Evolutionary conservation across 1,140 invertebrate species (phyloP), one percentile per base, ranked within the genome.

Genomic region (Procambarus clarkii): DNA sequence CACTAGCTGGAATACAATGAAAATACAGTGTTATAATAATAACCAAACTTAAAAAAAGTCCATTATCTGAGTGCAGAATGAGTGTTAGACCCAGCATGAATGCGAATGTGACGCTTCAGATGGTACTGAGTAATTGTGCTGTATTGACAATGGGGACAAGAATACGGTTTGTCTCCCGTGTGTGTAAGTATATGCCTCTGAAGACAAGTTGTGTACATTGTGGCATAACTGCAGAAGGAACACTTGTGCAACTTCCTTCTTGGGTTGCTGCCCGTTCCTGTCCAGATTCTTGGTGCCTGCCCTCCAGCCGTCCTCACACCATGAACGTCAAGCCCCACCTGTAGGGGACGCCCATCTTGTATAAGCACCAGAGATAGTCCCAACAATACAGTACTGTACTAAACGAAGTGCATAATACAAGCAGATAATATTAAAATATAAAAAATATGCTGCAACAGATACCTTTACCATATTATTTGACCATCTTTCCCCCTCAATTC

Each of bases 161-260:
- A 11, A 48, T 79, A 88, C 8, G 86, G 86, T 45, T 80, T 79
- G 34, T 88, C 78, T 80, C 86, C 86, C 0, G 86, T 88, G 78
- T 88, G 86, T n/a, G 86, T 88, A 45, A 44, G 86, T 21, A 88
- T 64, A 69, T 88, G 86, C 21, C 86, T 79, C 78, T 34, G 80
- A 15, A 88, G 77, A 46, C 86, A 77, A 13, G 86, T 88, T 18
- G 74, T 88, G 48, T 88, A 81, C 21, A 69, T 71, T 46, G 86
- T 88, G 44, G 78, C 45, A 64, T 88, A 88, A 50, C 24, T n/a
- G 60, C 86, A 88, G 78, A 69, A 81, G 78, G 86, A 54, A 71
- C 86, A 88, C 78, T 71, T 77, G 46, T 88, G 86, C n/a, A 88
- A 48, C 76, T 81, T 88, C 54, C 86, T 45, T 71, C 86, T 78